Evolutionary conservation across 2,888 invertebrate genomes (phyloP).

Genomic region (Antheraea assamensis): DNA sequence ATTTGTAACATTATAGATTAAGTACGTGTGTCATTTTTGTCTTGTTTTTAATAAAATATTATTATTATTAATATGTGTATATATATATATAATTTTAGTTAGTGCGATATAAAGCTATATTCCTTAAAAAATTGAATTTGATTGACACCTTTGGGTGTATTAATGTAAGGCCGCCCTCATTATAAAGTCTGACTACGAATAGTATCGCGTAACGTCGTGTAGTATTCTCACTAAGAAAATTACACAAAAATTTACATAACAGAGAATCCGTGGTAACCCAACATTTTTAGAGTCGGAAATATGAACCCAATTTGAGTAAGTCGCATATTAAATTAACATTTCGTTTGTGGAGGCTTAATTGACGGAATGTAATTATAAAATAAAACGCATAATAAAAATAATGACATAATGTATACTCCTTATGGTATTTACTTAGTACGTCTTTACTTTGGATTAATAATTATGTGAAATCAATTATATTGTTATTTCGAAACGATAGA

Average conservation of each 20-base stretch:
- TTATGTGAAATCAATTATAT: not conserved
- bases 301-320: constrained; percentile 66
- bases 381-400: not conserved
- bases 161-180: constrained; percentile 70
- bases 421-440: not conserved
- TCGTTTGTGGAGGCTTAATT: constrained; percentile 59
- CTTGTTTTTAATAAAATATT: no score
- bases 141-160: constrained; percentile 54
- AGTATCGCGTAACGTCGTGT: not conserved
- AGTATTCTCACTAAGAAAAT: constrained; percentile 69
- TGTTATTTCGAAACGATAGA: not conserved
- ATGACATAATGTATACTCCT: not conserved
- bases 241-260: constrained; percentile 80
- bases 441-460: not conserved
- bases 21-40: no score
- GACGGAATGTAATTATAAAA: not conserved
- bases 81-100: not conserved
- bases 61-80: no score
- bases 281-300: constrained; percentile 71
- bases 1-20: no score
- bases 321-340: constrained; percentile 79
- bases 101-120: constrained; percentile 24
- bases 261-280: constrained; percentile 76
- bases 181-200: constrained; percentile 70
- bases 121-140: constrained; percentile 55